phyloP scores from a whole-genome alignment of 2,797 vertebrate genomes.

The Manis crassicaudata region DNA sequence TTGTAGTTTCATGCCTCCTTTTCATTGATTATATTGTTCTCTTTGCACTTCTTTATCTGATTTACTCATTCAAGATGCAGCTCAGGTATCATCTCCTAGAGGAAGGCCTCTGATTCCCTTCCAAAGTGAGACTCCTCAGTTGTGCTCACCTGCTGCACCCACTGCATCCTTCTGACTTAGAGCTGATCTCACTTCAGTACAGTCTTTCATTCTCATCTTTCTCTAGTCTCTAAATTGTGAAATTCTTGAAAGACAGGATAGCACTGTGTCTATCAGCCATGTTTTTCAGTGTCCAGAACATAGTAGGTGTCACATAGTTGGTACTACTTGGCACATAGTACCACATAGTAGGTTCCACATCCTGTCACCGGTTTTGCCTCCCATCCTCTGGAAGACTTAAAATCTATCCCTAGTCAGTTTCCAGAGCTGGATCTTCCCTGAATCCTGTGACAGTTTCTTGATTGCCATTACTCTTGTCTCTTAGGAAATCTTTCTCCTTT shows the following conservation, averaged over 20 bases:
- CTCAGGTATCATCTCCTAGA: background rate
- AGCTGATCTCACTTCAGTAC: background rate
- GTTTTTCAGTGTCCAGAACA: background rate
- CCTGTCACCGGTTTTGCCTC: background rate
- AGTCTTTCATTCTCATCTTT: background rate
- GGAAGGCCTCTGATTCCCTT: background rate
- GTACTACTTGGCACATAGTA: background rate
- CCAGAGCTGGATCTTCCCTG: background rate
- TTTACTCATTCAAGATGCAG: background rate
- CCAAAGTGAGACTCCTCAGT: background rate
- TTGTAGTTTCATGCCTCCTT: background rate
- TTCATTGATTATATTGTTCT: background rate
- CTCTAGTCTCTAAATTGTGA: background rate
- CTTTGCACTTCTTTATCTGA: background rate
- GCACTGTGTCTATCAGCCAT: background rate
- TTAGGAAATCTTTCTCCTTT: constrained; percentile 27
- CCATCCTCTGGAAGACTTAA: background rate
- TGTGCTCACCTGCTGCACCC: background rate
- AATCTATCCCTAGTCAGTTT: background rate
- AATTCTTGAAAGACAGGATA: background rate
- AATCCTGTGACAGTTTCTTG: background rate
- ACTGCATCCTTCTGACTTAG: background rate
- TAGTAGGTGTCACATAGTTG: background rate
- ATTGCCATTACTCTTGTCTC: background rate
- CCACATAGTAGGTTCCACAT: background rate